Conservation (phyloP, 2,113 vertebrate species). For the Galbula dea region DNA sequence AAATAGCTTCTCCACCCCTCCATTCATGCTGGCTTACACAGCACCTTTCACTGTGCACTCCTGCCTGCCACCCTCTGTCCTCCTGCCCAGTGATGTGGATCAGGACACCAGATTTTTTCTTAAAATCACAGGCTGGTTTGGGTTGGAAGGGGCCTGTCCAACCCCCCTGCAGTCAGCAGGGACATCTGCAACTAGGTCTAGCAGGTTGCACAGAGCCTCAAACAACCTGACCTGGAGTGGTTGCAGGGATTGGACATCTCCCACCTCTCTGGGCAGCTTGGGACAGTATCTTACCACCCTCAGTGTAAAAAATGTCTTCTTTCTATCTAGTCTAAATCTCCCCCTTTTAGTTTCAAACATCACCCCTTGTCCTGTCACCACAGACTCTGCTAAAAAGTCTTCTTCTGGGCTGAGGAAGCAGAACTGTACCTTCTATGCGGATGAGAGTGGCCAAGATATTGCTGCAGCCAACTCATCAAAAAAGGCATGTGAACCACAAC, state of each 20-base stretch:
- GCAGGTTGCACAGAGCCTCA: too few relatives aligned
- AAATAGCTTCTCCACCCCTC: background rate
- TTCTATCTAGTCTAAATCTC: background rate
- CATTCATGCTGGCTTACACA: background rate
- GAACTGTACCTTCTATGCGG: rapidly evolving
- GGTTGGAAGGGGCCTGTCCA: background rate
- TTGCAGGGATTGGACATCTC: too few relatives aligned
- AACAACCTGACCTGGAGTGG: too few relatives aligned
- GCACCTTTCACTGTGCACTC: background rate
- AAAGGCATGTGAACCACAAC: background rate
- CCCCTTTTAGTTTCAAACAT: background rate
- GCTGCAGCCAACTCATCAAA: background rate
- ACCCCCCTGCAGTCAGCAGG: too few relatives aligned
- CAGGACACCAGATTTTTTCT: background rate
- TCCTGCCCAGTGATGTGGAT: background rate
- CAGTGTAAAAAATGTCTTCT: too few relatives aligned
- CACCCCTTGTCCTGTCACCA: background rate
- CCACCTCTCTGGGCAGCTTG: background rate
- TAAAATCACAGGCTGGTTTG: background rate
- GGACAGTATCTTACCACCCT: background rate
- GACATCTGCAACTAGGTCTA: too few relatives aligned
- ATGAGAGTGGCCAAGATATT: background rate
- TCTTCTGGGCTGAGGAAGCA: background rate
- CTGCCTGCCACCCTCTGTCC: background rate
- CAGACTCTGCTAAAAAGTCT: background rate